phyloP scores from a whole-genome alignment of 1,140 invertebrate species.

The Pogonomyrmex californicus region DNA sequence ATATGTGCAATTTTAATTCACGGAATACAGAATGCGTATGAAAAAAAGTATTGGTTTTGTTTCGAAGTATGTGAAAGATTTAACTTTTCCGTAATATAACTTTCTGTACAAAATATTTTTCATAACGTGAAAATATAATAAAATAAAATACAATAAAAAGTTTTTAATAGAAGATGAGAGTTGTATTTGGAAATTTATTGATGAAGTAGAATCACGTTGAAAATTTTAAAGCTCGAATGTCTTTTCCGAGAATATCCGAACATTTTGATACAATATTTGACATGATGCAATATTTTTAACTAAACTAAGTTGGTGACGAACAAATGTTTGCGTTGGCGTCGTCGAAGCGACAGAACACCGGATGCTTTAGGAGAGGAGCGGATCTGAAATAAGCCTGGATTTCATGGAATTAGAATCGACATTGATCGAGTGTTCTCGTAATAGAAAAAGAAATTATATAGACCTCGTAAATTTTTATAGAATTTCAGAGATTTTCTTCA shows the following conservation, averaged over 20 bases:
- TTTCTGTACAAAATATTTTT: background rate
- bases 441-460: conserved; percentile 25
- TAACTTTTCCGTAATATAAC: background rate
- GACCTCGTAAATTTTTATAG: conserved; percentile 31
- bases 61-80: background rate
- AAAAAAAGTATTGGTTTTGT: background rate
- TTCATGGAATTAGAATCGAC: conserved; percentile 61
- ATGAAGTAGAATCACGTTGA: background rate
- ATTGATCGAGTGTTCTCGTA: conserved; percentile 37
- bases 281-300: background rate
- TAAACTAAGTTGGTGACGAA: background rate
- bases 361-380: conserved; percentile 61
- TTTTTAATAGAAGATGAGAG: background rate
- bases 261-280: conserved; percentile 15
- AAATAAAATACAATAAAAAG: background rate
- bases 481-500: conserved; percentile 1
- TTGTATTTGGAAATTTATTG: background rate
- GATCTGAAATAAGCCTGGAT: conserved; percentile 67
- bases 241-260: background rate
- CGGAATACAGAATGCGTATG: background rate
- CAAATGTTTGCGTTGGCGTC: conserved; percentile 51
- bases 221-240: background rate
- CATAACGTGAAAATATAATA: background rate
- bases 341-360: conserved; percentile 27
- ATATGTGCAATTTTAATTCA: background rate